phyloP scores from a whole-genome alignment of 2,797 vertebrate genomes.

The Clamator glandarius region DNA sequence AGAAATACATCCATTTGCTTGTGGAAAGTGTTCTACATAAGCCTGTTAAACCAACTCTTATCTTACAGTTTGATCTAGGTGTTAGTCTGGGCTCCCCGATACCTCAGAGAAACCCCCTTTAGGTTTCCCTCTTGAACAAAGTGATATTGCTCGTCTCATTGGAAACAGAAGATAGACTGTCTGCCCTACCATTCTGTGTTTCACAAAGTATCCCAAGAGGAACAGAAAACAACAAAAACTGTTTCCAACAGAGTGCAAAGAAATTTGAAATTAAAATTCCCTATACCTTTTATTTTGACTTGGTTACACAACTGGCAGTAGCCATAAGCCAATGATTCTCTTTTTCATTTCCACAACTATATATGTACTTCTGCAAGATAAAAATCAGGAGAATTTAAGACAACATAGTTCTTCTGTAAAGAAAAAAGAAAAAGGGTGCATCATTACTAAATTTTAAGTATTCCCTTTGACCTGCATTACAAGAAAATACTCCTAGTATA shows the following conservation, averaged over 20 bases:
- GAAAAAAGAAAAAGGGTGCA: background rate
- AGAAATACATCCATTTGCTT: background rate
- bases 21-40: background rate
- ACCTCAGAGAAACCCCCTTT: background rate
- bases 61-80: background rate
- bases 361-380: background rate
- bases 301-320: background rate
- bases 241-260: background rate
- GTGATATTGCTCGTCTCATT: background rate
- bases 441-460: background rate
- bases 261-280: constrained; percentile 19
- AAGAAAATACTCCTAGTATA: background rate
- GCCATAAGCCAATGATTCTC: background rate
- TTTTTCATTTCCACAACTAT: background rate
- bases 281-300: background rate
- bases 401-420: background rate
- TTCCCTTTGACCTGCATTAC: background rate
- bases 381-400: background rate
- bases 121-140: background rate
- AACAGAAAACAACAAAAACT: constrained; percentile 12
- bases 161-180: background rate
- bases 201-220: constrained; percentile 20
- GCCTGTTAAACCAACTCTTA: background rate
- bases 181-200: constrained; percentile 24
- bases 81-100: background rate